Evolutionary conservation across 2,888 invertebrate genomes (phyloP), one percentile per base, ranked within the genome.

Genomic region (Sussaba pulchella): DNA sequence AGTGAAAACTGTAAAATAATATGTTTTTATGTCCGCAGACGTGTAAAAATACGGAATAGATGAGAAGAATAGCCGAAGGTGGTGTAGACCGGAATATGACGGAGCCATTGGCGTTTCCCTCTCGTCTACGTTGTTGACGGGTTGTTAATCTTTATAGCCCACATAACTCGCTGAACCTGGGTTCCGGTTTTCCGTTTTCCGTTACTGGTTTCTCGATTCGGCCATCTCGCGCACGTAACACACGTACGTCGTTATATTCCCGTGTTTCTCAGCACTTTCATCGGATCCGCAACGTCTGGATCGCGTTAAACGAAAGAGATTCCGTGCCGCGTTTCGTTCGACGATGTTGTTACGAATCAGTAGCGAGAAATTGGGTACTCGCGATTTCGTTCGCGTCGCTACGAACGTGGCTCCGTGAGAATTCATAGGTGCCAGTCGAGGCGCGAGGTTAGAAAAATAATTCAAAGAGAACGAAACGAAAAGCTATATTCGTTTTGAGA

Each of bases 301-400:
- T 67, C 79, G 14, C 26, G 66, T 71, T 52, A 70, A 36, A 17
- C 71, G 64, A 67, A 52, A 12, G 21, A 57, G 66, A 31, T 47
- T 21, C 67, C 41, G 31, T 59, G 41, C 39, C 39, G 70, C 39
- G 66, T 57, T 64, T 41, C 66, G 45, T 50, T 66, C 50, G 50
- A 59, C 57, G 41, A 43, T 66, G 79, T 80, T 75, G 79, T 79
- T 79, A 69, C 74, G 78, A 67, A 69, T 57, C 39, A 26, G 8
- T 31, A 66, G 61, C 47, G 74, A n/a, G n/a, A n/a, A n/a, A n/a
- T n/a, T n/a, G n/a, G n/a, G 57, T 69, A 54, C 69, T 63, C 52
- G 72, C 52, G 24, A 39, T 67, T 75, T 80, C 45, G 79, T 76
- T 66, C 19, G 54, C 41, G 14, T 66, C 59, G 45, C 31, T 59